A percentile compares a stretch with the other conserved stretches of the same genome.
Evolutionary conservation across 2,797 vertebrate genomes (phyloP).

Genomic region (Podarcis siculus): DNA sequence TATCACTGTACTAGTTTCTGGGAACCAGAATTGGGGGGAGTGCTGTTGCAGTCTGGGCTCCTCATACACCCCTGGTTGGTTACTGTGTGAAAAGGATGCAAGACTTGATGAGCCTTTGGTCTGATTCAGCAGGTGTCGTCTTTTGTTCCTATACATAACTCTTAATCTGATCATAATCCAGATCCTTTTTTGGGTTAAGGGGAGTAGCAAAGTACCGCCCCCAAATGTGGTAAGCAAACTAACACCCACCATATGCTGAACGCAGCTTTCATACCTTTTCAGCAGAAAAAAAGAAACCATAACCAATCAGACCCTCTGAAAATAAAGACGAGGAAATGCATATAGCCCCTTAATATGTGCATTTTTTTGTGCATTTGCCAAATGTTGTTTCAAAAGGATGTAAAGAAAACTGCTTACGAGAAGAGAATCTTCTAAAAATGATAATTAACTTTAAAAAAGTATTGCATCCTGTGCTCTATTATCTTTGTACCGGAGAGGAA

Average conservation of each 20-base stretch:
- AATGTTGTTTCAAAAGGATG: constrained; percentile 37
- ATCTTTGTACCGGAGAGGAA: not conserved
- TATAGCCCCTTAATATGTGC: not conserved
- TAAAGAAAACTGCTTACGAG: constrained; percentile 40
- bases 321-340: not conserved
- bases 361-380: constrained; percentile 38
- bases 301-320: not conserved
- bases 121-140: too few species aligned
- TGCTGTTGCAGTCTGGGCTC: too few species aligned
- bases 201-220: too few species aligned
- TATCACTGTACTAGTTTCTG: too few species aligned
- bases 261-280: not conserved
- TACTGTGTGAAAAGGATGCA: too few species aligned
- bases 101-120: too few species aligned
- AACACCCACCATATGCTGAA: not conserved
- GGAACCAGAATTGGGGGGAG: not conserved
- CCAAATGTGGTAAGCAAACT: not conserved
- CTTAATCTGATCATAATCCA: not conserved
- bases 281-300: not conserved
- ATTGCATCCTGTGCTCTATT: not conserved
- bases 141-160: not conserved
- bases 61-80: too few species aligned
- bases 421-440: not conserved
- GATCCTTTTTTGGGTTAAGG: not conserved
- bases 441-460: not conserved